phyloP scores from a whole-genome alignment of 2,888 invertebrate species.

The Dexiosoma caninum region DNA sequence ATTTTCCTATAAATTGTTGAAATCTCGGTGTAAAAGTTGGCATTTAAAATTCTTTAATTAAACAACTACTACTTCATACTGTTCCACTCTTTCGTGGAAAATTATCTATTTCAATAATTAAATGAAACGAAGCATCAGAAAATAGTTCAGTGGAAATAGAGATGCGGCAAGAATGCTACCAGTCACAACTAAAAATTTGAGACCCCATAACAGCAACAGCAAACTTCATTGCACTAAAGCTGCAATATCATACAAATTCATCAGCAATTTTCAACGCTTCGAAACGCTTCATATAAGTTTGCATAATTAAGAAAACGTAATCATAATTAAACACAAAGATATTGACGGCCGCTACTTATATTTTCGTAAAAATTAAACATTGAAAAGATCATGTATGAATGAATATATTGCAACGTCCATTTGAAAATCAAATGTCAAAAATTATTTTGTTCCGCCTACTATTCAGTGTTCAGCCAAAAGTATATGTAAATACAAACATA shows the following conservation, averaged over 20 bases:
- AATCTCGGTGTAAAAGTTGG: background rate
- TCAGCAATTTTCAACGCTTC: conserved; percentile 57
- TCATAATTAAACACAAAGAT: conserved; percentile 27
- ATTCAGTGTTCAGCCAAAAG: background rate
- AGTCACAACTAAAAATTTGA: conserved; percentile 27
- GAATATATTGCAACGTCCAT: conserved; percentile 28
- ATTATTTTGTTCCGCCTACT: conserved; percentile 71
- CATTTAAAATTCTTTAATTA: background rate
- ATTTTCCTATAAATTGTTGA: no score
- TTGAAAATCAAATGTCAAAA: conserved; percentile 40
- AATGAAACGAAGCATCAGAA: conserved; percentile 72
- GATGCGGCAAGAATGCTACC: conserved; percentile 67
- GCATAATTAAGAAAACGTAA: conserved; percentile 38
- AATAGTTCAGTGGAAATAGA: conserved; percentile 71
- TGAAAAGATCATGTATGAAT: background rate
- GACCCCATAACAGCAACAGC: background rate
- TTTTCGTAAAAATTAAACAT: background rate
- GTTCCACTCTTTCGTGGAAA: conserved; percentile 39
- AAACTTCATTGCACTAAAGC: background rate
- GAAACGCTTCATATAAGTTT: conserved; percentile 70
- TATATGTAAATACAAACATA: background rate
- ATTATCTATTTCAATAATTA: conserved; percentile 70
- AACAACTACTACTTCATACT: background rate
- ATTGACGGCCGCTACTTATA: background rate
- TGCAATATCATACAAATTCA: conserved; percentile 8